Base-by-base conservation (phyloP, 1,140 invertebrate species). In the Nymphalis io region DNA sequence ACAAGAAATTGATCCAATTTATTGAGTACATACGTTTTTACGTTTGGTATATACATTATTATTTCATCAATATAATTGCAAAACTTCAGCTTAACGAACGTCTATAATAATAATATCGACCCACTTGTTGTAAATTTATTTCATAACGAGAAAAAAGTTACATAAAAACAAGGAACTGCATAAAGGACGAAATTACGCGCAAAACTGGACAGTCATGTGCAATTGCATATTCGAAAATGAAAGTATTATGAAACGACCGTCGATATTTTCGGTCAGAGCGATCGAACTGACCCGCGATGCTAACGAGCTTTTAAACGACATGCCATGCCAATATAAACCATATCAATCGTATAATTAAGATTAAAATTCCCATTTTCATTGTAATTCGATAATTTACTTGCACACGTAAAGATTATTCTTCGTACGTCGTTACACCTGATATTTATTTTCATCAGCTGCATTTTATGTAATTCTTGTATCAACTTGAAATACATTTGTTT, bases 181-280 rank as follows among this genome's bases (percentile, higher is more conserved):
- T 57, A 68, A 68, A 62, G 67, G 67, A 68, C 67, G 60, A 61
- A 61, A 42, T 66, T 60, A 55, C 61, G 61, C 20, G 12, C 51
- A 39, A 13, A 64, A 73, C 61, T 60, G 66, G 61, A 57, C 51
- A 15, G 60, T 51, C 70, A 55, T 59, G 67, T 73, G 72, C 62
- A 66, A 70, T 60, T 72, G 61, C 46, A 69, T 66, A 58, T 58
- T 27, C 23, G 66, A 69, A 73, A 69, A 69, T n/a, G 72, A 73
- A 73, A 73, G 72, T 69, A 61, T 71, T 68, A 62, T 48, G 67
- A 62, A 44, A 62, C 40, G 23, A 21, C 48, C 55, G 57, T 48
- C 51, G 39, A 68, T 68, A 68, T 62, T 57, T 68, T 68, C 62
- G 60, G 67, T 57, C 59, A 51, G 44, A 33, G 4, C 18, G 38